Evolutionary conservation across 2,888 invertebrate species (phyloP).

Genomic region (Protodeltote pygarga): DNA sequence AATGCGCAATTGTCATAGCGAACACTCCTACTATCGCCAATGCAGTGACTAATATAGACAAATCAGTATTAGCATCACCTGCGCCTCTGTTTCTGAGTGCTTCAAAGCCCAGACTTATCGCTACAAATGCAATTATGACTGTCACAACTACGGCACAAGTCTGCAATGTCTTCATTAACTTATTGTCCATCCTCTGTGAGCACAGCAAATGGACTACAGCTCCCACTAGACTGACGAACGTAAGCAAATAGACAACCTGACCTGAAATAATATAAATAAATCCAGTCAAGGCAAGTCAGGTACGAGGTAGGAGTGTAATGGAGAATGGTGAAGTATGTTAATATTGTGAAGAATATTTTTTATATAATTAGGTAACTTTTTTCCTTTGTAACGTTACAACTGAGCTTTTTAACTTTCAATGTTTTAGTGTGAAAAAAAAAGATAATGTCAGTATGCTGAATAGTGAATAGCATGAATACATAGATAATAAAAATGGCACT

Average conservation of each 20-base stretch:
- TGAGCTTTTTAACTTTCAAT: no score
- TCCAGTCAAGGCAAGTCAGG: no score
- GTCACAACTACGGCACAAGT: constrained; percentile 55
- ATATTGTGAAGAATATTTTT: neutral
- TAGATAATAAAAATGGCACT: neutral
- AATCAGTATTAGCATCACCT: constrained; percentile 48
- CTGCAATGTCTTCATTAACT: constrained; percentile 52
- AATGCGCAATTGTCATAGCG: constrained; percentile 41
- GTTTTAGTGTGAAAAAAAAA: no score
- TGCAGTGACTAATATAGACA: constrained; percentile 56
- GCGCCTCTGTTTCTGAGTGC: constrained; percentile 30
- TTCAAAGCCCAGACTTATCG: constrained; percentile 58
- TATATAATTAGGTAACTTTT: neutral
- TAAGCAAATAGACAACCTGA: constrained; percentile 62
- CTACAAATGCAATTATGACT: constrained; percentile 57
- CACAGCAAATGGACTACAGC: constrained; percentile 58
- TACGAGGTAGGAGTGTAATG: no score
- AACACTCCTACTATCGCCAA: constrained; percentile 60
- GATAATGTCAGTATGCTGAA: no score
- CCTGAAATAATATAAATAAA: constrained; percentile 56
- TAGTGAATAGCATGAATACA: no score
- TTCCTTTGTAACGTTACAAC: neutral
- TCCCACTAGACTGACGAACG: constrained; percentile 61
- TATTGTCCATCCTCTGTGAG: constrained; percentile 26
- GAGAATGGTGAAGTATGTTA: no score